Percentiles rank a stretch among this genome's conserved stretches.
Conservation (phyloP, 2,113 vertebrate genomes). For the Perca flavescens region DNA sequence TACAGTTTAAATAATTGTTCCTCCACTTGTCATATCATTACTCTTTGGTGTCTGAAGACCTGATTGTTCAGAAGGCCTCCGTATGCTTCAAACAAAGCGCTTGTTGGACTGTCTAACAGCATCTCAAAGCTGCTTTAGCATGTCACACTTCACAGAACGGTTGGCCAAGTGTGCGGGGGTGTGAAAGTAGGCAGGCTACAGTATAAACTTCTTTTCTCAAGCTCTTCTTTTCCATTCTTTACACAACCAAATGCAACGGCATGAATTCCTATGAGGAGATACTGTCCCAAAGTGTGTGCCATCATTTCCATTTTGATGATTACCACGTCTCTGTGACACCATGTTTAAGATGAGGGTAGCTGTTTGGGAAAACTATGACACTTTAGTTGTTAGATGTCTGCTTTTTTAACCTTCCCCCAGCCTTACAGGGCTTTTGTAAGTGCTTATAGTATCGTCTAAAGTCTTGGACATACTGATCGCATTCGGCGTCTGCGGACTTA, state of each 20-base stretch:
- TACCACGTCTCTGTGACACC: neutral
- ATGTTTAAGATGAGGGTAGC: neutral
- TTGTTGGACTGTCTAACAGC: neutral
- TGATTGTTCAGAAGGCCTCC: constrained; percentile 55
- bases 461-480: too few relatives aligned
- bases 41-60: constrained; percentile 72
- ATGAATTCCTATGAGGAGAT: neutral
- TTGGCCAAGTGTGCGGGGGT: neutral
- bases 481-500: too few relatives aligned
- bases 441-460: too few relatives aligned
- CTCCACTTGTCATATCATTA: constrained; percentile 18
- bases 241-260: neutral
- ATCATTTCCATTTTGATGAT: neutral
- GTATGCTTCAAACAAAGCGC: constrained; percentile 41
- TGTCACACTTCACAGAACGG: neutral
- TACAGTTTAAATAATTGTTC: constrained; percentile 28
- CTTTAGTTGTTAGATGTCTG: too few relatives aligned
- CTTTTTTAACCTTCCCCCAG: too few relatives aligned
- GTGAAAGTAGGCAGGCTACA: neutral
- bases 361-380: neutral
- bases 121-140: neutral
- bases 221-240: too few relatives aligned
- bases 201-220: too few relatives aligned
- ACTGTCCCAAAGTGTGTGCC: neutral
- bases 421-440: too few relatives aligned